Percentiles rank a stretch among this genome's conserved stretches.
Evolutionary conservation across 1,140 invertebrate genomes (phyloP).

Genomic region (Andricus grossulariae): DNA sequence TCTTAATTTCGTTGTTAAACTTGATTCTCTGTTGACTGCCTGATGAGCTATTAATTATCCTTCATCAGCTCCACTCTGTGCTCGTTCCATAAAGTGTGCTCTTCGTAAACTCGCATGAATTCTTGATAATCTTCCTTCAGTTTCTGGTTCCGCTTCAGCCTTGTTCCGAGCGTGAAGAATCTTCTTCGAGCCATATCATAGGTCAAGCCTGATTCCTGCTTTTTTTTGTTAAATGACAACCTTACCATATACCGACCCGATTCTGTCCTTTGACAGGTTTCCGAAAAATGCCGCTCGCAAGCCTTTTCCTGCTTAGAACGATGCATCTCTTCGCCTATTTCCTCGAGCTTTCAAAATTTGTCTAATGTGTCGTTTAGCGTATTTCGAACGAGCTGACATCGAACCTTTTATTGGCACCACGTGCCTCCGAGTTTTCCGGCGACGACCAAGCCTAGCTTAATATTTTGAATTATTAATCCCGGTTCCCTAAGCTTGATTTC

Average conservation of each 20-base stretch:
- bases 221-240: constrained; percentile 26
- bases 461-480: constrained; percentile 35
- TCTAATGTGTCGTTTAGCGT: background rate
- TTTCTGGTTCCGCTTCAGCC: no score
- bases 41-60: background rate
- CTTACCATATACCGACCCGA: no score
- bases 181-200: constrained; percentile 42
- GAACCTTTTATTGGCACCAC: background rate
- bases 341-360: background rate
- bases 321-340: no score
- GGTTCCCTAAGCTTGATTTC: constrained; percentile 27
- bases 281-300: background rate
- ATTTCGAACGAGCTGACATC: constrained; percentile 33
- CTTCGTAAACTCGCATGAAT: constrained; percentile 65
- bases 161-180: constrained; percentile 44
- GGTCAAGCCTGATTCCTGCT: constrained; percentile 33
- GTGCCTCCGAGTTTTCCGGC: background rate
- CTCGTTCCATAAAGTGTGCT: background rate
- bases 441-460: constrained; percentile 30
- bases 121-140: constrained; percentile 54
- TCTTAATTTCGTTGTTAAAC: background rate
- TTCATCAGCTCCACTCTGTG: background rate
- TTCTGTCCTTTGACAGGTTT: background rate
- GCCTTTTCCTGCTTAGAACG: background rate
- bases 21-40: background rate